Evolutionary conservation across 2,888 invertebrate species (phyloP), one percentile per base, ranked within the genome.

Genomic region (Agonopterix heracliana): DNA sequence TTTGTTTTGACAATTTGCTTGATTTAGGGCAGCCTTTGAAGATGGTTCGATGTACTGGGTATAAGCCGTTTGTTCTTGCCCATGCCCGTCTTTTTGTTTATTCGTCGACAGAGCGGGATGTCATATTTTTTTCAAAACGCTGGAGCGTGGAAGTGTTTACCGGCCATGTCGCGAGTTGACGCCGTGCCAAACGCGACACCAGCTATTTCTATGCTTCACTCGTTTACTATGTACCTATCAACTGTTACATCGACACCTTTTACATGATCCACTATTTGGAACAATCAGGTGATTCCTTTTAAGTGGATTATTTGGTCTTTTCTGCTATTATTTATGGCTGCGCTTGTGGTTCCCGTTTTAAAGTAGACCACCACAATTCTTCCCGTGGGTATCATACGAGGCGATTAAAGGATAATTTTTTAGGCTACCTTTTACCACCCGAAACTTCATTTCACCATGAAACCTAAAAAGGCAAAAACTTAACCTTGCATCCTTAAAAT

Each of bases 171-270:
- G 54, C 51, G 57, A 71, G 56, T 81, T 85, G 85, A 82, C 61
- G 68, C 60, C 54, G 74, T 84, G 86, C 86, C 86, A 85, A 83
- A 54, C 68, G 66, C 71, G 74, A 81, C 77, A 72, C 63, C 59
- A 60, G 74, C 74, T 85, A 84, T 83, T 85, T 83, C 76, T 68
- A 80, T 38, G 49, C 47, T 45, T 10, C 34, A 41, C 48, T 44
- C 46, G 46, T 47, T 41, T 41, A 45, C 48, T 47, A 11, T 40
- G 17, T 45, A 26, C 35, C 35, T 44, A 40, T 34, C 47, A 41
- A 13, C 13, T 44, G 41, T 45, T 13, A 38, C 38, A 51, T 10
- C 38, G 38, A 26, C 26, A 26, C 26, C 26, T 26, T 26, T 26
- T 26, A 26, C 26, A 26, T 7, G 26, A 26, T 1, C 26, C 5